Evolutionary conservation across 1,140 invertebrate genomes (phyloP), one percentile per base, ranked within the genome.

Genomic region (Camponotus pennsylvanicus): DNA sequence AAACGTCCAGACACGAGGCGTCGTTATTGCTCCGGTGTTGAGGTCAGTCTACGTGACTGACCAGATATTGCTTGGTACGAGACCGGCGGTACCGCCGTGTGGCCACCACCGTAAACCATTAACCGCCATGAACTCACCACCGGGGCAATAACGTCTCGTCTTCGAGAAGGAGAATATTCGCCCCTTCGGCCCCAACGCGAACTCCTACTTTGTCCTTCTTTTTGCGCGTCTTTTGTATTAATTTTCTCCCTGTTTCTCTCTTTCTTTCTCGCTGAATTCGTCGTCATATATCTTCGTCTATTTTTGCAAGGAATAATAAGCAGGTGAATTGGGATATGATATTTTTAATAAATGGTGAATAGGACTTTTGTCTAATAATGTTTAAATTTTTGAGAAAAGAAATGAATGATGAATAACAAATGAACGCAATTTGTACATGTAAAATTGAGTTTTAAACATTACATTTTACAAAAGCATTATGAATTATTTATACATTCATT

Each of bases 31-130:
- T 80, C 91, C 91, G 91, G 88, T 93, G 92, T 92, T 93, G 93
- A 94, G 94, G 94, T 94, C 94, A 94, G 93, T 94, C 93, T 94
- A 94, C 94, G 94, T 94, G 94, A 94, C 94, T 92, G 91, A 90
- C 85, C 92, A 92, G 94, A 94, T 94, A 94, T 94, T 94, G 90
- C 92, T 80, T 92, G 87, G 85, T 89, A 91, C 86, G 89, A 91
- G 77, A 80, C 77, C 91, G 73, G 83, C 64, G 88, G 71, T 88
- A 90, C 77, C 88, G 80, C 86, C 86, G 87, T 92, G 90, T 92
- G 90, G 90, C 88, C 92, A 92, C 90, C 89, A 89, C 91, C 92
- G 76, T 85, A 84, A 87, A 88, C 87, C 78, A 91, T 92, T 92
- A 91, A 92, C 90, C 90, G 85, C 89, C 91, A 90, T 91, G 88